A percentile compares a stretch with the other conserved stretches of the same genome.
These are phyloP conservation scores for Lordiphosa mommai DNA, from an alignment of 1,140 invertebrate species.

Conservation along the genomic window DNA sequence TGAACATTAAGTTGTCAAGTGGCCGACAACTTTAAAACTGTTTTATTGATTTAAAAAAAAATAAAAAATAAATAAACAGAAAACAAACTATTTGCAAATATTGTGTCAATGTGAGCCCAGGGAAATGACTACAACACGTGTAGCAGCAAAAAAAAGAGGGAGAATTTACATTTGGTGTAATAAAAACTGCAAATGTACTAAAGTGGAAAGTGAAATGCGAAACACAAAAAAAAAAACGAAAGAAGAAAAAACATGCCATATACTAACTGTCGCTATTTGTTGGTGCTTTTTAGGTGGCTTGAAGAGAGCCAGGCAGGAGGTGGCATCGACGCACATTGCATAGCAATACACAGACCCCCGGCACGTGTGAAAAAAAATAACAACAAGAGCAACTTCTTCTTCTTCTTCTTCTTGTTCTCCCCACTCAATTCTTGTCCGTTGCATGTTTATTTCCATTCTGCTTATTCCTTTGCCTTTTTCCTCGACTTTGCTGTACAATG, in stretches of 20 bases:
- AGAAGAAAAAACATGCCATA: slow-evolving; percentile 23
- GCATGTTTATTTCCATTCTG: slow-evolving; percentile 16
- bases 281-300: slow-evolving; percentile 38
- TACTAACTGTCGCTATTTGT: slow-evolving; percentile 59
- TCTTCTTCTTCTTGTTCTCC: slow-evolving; percentile 11
- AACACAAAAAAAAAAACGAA: slow-evolving; percentile 8
- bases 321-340: slow-evolving; percentile 20
- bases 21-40: not conserved
- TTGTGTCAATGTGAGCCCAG: slow-evolving; percentile 13
- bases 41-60: no score
- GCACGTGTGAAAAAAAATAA: slow-evolving; percentile 35
- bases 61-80: not conserved
- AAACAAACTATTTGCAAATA: slow-evolving; percentile 25
- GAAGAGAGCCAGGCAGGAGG: not conserved
- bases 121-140: slow-evolving; percentile 37
- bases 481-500: slow-evolving; percentile 14
- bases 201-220: slow-evolving; percentile 52
- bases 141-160: slow-evolving; percentile 12
- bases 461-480: not conserved
- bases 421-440: slow-evolving; percentile 30
- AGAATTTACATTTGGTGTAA: slow-evolving; percentile 4
- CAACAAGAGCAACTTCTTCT: slow-evolving; percentile 1
- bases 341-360: not conserved
- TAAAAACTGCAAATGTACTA: slow-evolving; percentile 30
- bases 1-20: slow-evolving; percentile 60